Conservation (phyloP, 2,113 vertebrate genomes). For the Lichenostomus cassidix region DNA sequence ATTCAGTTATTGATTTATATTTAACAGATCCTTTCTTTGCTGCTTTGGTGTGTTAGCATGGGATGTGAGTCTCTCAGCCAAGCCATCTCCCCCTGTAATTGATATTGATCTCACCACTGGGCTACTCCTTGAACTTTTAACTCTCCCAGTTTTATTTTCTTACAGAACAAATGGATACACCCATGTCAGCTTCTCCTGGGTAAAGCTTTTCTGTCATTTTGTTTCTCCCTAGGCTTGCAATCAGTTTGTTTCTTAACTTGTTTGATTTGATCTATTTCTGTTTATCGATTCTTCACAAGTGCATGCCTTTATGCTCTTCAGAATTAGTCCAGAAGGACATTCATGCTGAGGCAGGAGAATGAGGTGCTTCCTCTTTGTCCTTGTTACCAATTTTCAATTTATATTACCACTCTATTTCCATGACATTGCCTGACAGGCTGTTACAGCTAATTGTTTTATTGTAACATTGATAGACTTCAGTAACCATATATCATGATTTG, state of each 20-base stretch:
- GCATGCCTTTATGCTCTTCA: not conserved
- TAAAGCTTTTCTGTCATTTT: not conserved
- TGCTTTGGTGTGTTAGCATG: not conserved
- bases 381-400: not conserved
- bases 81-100: not conserved
- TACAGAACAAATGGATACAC: not conserved
- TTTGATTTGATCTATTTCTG: constrained; percentile 8
- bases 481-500: not conserved
- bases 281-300: not conserved
- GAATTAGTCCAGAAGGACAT: not conserved
- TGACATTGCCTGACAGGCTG: not conserved
- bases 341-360: not conserved
- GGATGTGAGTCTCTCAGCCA: not conserved
- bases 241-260: not conserved
- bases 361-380: not conserved
- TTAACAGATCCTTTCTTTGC: not conserved
- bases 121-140: not conserved
- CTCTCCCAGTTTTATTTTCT: not conserved
- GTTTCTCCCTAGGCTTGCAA: not conserved
- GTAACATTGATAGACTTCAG: not conserved
- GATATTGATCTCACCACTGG: constrained; percentile 9
- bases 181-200: not conserved
- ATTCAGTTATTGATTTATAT: not conserved
- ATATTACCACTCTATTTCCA: not conserved
- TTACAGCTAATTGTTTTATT: not conserved